phyloP scores from a whole-genome alignment of 2,888 invertebrate genomes.

The Nomada fabriciana region DNA sequence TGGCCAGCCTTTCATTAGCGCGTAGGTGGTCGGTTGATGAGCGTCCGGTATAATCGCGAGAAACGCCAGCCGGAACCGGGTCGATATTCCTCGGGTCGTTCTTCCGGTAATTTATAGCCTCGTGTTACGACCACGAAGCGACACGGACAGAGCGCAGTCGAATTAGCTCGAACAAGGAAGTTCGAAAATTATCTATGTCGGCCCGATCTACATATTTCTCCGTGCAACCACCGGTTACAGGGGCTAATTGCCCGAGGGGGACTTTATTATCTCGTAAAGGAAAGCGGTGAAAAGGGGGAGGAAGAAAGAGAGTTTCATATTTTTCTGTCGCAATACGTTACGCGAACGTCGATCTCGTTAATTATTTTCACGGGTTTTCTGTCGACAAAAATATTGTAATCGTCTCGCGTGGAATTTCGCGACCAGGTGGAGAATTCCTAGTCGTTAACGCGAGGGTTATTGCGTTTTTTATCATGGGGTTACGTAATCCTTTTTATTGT shows the following conservation, averaged over 20 bases:
- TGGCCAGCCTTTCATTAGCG: slow-evolving; percentile 27
- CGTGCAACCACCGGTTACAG: slow-evolving; percentile 33
- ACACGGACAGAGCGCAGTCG: slow-evolving; percentile 23
- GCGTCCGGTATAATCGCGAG: slow-evolving; percentile 42
- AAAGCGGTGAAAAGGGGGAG: not conserved
- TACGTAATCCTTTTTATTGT: not conserved
- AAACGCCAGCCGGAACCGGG: slow-evolving; percentile 9
- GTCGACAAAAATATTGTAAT: not conserved
- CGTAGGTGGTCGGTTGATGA: slow-evolving; percentile 14
- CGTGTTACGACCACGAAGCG: slow-evolving; percentile 43
- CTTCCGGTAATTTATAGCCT: slow-evolving; percentile 63
- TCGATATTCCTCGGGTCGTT: slow-evolving; percentile 54
- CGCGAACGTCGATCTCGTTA: not conserved
- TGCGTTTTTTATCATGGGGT: not conserved
- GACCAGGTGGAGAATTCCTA: not conserved
- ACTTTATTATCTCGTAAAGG: slow-evolving; percentile 46
- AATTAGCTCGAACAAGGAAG: slow-evolving; percentile 62
- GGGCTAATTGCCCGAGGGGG: slow-evolving; percentile 44
- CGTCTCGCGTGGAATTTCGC: slow-evolving; percentile 1
- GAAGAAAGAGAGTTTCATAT: not conserved
- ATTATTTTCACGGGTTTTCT: not conserved
- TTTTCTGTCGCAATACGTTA: slow-evolving; percentile 21
- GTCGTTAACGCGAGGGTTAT: not conserved
- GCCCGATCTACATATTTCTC: slow-evolving; percentile 48
- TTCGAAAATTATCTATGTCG: slow-evolving; percentile 56